Evolutionary conservation across 2,797 vertebrate genomes (phyloP).

Genomic region (Melanotaenia trifasciata): DNA sequence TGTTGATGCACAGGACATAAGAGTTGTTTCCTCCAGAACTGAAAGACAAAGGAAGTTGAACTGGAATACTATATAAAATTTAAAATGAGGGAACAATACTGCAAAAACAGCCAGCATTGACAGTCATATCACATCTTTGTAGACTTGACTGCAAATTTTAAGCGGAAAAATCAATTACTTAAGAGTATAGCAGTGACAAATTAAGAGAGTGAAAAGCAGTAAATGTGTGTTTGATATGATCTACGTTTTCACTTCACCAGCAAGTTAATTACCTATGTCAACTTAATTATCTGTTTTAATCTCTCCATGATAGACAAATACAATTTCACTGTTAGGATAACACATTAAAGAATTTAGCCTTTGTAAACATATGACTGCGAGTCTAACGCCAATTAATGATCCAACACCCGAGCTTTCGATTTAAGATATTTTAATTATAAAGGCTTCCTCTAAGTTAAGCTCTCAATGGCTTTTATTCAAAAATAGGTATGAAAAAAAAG

Average conservation of each 20-base stretch:
- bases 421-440: background rate
- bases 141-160: background rate
- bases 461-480: background rate
- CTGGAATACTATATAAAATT: constrained; percentile 19
- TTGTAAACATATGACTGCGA: no score
- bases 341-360: no score
- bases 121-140: background rate
- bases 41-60: constrained; percentile 15
- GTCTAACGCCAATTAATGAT: no score
- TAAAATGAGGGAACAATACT: background rate
- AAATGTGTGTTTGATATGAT: no score
- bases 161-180: no score
- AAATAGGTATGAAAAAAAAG: background rate
- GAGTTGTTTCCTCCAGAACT: constrained; percentile 13
- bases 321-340: no score
- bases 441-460: background rate
- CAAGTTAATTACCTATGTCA: no score
- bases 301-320: no score
- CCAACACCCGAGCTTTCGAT: background rate
- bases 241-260: no score
- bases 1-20: background rate
- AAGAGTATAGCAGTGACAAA: no score
- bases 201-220: no score
- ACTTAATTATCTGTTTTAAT: no score
- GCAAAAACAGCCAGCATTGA: background rate